Conservation (phyloP, 2,888 invertebrate species). For the Euzetes globulus region DNA sequence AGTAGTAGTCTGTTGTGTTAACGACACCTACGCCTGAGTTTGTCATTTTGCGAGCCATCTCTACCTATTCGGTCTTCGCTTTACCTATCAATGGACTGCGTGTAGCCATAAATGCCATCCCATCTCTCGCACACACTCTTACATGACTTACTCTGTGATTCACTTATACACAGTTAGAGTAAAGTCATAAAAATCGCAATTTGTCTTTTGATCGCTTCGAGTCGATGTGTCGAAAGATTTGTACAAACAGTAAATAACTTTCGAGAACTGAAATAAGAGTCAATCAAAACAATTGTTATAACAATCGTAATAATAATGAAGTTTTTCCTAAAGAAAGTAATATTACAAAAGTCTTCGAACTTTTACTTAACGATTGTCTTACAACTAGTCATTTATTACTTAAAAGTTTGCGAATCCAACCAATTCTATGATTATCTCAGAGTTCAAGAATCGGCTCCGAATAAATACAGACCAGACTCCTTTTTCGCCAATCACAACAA, state of each 20-base stretch:
- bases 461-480: neutral
- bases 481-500: neutral
- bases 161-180: neutral
- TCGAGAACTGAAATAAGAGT: neutral
- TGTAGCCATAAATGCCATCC: slow-evolving; percentile 6
- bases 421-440: neutral
- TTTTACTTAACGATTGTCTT: neutral
- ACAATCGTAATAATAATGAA: slow-evolving; percentile 3
- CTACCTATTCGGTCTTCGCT: slow-evolving; percentile 7
- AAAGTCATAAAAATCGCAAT: neutral
- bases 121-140: slow-evolving; percentile 18
- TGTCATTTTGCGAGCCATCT: neutral
- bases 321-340: neutral
- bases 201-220: neutral
- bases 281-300: neutral
- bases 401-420: neutral
- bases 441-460: neutral
- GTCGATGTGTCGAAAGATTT: neutral
- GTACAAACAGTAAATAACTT: neutral
- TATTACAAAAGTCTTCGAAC: neutral
- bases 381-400: neutral
- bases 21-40: slow-evolving; percentile 17
- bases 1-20: slow-evolving; percentile 13
- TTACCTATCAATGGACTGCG: slow-evolving; percentile 20
- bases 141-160: slow-evolving; percentile 11